Evolutionary conservation across 2,797 vertebrate species (phyloP).

Genomic region (Euphonia xanthogaster): DNA sequence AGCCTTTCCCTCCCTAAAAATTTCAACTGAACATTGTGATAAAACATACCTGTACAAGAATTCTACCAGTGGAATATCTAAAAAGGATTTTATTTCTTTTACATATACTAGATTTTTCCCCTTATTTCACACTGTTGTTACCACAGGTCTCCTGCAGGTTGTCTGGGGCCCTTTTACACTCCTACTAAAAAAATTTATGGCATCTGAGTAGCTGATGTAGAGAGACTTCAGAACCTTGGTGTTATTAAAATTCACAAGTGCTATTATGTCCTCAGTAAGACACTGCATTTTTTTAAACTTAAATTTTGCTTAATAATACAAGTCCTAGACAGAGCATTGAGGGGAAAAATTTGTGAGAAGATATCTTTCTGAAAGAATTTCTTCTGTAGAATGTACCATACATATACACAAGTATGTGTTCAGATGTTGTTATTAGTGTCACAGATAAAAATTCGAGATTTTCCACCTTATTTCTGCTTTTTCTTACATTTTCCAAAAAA

Average conservation of each 20-base stretch:
- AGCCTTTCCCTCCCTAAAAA: neutral
- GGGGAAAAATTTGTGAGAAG: neutral
- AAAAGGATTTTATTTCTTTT: neutral
- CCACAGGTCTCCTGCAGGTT: neutral
- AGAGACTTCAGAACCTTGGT: neutral
- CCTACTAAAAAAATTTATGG: neutral
- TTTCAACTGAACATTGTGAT: neutral
- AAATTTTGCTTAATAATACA: neutral
- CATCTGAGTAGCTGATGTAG: neutral
- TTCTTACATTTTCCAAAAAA: neutral
- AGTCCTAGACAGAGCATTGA: neutral
- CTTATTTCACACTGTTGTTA: neutral
- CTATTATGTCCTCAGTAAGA: neutral
- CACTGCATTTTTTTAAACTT: neutral
- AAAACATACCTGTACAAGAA: neutral
- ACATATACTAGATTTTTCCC: neutral
- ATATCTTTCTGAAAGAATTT: neutral
- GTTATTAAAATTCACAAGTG: neutral
- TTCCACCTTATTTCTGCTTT: neutral
- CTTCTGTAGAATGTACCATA: neutral
- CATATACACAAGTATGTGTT: neutral
- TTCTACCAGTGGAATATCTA: neutral
- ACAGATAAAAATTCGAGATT: neutral
- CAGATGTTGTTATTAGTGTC: neutral
- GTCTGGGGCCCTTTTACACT: neutral